Evolutionary conservation across 2,113 vertebrate genomes (phyloP), one percentile per base, ranked within the genome.

Genomic region (Chionomys nivalis): DNA sequence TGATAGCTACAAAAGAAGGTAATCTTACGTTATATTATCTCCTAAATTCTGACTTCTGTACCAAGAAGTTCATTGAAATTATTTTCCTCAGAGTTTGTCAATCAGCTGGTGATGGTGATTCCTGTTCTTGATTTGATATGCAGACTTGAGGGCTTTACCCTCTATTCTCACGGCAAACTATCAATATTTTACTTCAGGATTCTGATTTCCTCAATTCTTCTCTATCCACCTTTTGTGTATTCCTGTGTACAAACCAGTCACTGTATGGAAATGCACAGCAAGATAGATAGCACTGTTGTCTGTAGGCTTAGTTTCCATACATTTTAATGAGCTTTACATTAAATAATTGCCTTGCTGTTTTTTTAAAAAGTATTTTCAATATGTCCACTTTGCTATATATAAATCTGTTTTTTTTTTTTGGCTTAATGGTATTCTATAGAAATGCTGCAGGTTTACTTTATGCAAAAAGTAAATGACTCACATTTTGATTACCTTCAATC

Each of bases 311-410:
- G 8, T 55, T 76, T 83, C 33, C 14, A 79, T 73, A 89, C 63
- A 66, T 88, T 12, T 77, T 92, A 68, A n/a, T 77, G 3, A 55
- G 21, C 17, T 87, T 42, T 52, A 66, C 19, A 52, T 16, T 85
- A 78, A 65, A 87, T 61, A 61, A 90, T 91, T 89, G 66, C 93
- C 3, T 79, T 94, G 63, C 28, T 90, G 90, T 10, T 94, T 73
- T 31, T 94, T 39, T 16, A 55, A 55, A 65, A 92, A 19, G 10
- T 65, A 42, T 82, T 94, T 94, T 82, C 72, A 36, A 85, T 91
- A 52, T 61, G 5, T 79, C 55, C 33, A 61, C 21, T 79, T 49
- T 47, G 52, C 13, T 90, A 26, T 44, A 61, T 88, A 44, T 26
- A 82, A 52, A 58, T 70, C 6, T 73, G 7, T 61, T 81, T 81